Conservation (phyloP, 2,797 vertebrate genomes). For the Champsocephalus esox region DNA sequence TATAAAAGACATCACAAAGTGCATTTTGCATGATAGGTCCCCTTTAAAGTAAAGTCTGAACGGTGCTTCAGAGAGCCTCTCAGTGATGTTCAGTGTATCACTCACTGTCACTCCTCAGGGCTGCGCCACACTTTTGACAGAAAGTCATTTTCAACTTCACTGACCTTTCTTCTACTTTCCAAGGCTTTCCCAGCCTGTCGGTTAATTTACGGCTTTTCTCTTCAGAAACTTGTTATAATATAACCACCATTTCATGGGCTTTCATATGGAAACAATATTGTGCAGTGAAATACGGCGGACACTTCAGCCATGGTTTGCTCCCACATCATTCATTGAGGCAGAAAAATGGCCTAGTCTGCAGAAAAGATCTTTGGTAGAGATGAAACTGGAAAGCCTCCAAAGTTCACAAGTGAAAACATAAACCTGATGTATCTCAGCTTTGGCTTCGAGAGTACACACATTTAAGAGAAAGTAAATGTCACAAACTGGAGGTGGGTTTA, state of each 20-base stretch:
- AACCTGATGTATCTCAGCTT: background rate
- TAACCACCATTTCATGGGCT: slow-evolving; percentile 26
- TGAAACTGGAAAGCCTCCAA: background rate
- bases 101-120: slow-evolving; percentile 62
- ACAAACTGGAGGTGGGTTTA: background rate
- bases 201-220: slow-evolving; percentile 62
- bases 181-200: slow-evolving; percentile 45
- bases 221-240: slow-evolving; percentile 47
- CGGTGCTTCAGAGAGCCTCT: slow-evolving; percentile 23
- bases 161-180: slow-evolving; percentile 59
- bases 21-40: too few species aligned
- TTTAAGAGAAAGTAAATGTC: background rate
- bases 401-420: background rate
- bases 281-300: slow-evolving; percentile 21
- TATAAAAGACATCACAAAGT: too few species aligned
- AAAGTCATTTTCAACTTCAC: slow-evolving; percentile 52
- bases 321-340: background rate
- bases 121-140: slow-evolving; percentile 46
- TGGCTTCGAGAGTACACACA: background rate
- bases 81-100: slow-evolving; percentile 53
- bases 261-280: slow-evolving; percentile 31
- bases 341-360: background rate
- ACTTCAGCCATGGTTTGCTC: slow-evolving; percentile 19
- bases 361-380: slow-evolving; percentile 7
- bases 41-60: slow-evolving; percentile 23